Conservation (phyloP, 2,888 invertebrate species). For the Drosophila pseudotakahashii region DNA sequence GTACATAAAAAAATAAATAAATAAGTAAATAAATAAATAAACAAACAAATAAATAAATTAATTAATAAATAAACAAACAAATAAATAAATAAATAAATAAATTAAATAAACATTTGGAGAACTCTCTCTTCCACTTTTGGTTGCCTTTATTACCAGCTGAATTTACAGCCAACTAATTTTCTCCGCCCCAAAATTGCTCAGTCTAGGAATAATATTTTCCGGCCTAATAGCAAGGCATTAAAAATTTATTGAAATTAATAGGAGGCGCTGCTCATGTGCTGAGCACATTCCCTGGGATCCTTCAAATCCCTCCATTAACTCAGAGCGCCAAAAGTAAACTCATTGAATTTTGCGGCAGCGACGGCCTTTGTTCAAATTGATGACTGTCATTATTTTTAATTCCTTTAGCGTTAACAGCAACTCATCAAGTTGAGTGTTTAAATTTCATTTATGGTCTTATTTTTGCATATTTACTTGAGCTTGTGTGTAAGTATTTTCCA, state of each 20-base stretch:
- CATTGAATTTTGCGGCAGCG: slow-evolving; percentile 16
- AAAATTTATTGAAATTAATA: slow-evolving; percentile 67
- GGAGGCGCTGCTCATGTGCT: slow-evolving; percentile 40
- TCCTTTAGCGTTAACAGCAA: slow-evolving; percentile 69
- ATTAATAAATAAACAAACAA: too few species aligned
- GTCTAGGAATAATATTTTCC: slow-evolving; percentile 12
- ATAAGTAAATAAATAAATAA: too few species aligned
- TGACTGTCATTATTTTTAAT: slow-evolving; percentile 71
- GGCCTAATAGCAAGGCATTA: slow-evolving; percentile 64
- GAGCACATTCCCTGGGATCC: slow-evolving; percentile 1
- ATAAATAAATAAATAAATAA: too few species aligned
- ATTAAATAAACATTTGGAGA: too few species aligned
- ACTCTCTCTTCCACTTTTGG: too few species aligned
- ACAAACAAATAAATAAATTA: too few species aligned
- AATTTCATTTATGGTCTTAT: slow-evolving; percentile 58
- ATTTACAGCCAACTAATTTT: slow-evolving; percentile 16
- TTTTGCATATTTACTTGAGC: slow-evolving; percentile 58
- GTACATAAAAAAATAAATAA: too few species aligned
- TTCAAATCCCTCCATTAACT: slow-evolving; percentile 12
- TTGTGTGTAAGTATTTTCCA: slow-evolving; percentile 14
- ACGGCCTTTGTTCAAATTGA: slow-evolving; percentile 55
- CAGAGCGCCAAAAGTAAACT: slow-evolving; percentile 31
- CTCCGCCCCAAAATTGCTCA: not conserved
- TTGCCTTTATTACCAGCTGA: not conserved
- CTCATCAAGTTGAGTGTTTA: slow-evolving; percentile 76